Evolutionary conservation across 2,888 invertebrate species (phyloP), one percentile per base, ranked within the genome.

Genomic region (Magallana nippona): DNA sequence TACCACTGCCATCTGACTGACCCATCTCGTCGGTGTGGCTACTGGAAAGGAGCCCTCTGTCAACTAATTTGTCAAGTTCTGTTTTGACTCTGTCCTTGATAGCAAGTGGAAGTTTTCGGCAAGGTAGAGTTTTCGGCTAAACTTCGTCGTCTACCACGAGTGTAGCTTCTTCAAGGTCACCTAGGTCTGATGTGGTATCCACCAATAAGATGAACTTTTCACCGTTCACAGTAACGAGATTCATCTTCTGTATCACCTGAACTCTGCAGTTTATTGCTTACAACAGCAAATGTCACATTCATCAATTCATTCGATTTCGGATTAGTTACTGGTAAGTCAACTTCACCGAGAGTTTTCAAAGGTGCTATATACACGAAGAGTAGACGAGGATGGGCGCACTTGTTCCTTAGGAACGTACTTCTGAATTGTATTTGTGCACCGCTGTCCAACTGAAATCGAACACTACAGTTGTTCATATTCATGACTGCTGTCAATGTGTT

Each of bases 401-500:
- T 82, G 82, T 11, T 78, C 56, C 17, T 44, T 81, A 10, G 27
- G n/a, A 11, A 82, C 82, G 44, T 82, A 78, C 78, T 78, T 77
- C 32, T 82, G 62, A 15, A 87, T 83, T n/a, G 86, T 83, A 79
- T 86, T 87, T 8, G 77, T 8, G 86, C 86, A 17, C 85, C 89
- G 60, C 82, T 86, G 60, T 88, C 87, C 22, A 88, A 27, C 58
- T 89, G 88, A n/a, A n/a, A n/a, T n/a, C n/a, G n/a, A 78, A 87
- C 83, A n/a, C 82, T 62, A 44, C 55, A 13, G 32, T 85, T 80
- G 56, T 83, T 86, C 10, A 86, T 57, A 78, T 3, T 55, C 62
- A 81, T 60, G 44, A 58, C 58, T 19, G 81, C 81, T 55, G 22
- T 62, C n/a, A 79, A 8, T 55, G 55, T 79, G 15, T 15, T 56